Evolutionary conservation across 2,888 invertebrate genomes (phyloP), one percentile per base, ranked within the genome.

Genomic region (Eueremaeus valkanovi): DNA sequence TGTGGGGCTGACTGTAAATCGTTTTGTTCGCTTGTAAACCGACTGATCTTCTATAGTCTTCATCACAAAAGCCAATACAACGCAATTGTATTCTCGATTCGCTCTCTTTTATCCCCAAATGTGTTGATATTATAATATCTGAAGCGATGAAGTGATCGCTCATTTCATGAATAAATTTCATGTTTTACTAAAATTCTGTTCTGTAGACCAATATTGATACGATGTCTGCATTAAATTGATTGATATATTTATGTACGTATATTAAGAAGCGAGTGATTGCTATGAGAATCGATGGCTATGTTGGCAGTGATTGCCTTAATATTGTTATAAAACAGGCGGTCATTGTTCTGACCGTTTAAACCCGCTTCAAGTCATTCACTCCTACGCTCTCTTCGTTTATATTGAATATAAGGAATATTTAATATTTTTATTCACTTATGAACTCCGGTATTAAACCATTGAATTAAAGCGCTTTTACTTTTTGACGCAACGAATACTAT

Each of bases 101-200:
- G 51, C 51, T 51, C 51, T 55, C 55, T 55, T 55, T 33, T 6
- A 11, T 13, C 9, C 13, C 16, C 29, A 29, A 31, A 27, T 27
- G 18, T 63, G 61, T 63, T 31, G 6, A 63, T 29, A 33, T 31
- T 63, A 18, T 61, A 8, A 33, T n/a, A 33, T 2, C 18, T 9
- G 1, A n/a, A 63, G 33, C 61, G 33, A 33, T 33, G 61, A 63
- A 63, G 61, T 63, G 33, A 63, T 63, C 61, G 33, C 61, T 63
- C 61, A 63, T 63, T 33, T 33, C 1, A 63, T 63, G 61, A 63
- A 63, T 63, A n/a, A 33, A 33, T 63, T 33, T 16, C 11, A 8
- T 24, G 1, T 27, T 5, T n/a, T n/a, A n/a, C n/a, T n/a, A n/a
- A n/a, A n/a, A 55, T 13, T 6, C 11, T 13, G 18, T 45, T 45